These are phyloP conservation scores for Odontomachus brunneus DNA, from an alignment of 1,140 invertebrate species.

Conservation along the genomic window DNA sequence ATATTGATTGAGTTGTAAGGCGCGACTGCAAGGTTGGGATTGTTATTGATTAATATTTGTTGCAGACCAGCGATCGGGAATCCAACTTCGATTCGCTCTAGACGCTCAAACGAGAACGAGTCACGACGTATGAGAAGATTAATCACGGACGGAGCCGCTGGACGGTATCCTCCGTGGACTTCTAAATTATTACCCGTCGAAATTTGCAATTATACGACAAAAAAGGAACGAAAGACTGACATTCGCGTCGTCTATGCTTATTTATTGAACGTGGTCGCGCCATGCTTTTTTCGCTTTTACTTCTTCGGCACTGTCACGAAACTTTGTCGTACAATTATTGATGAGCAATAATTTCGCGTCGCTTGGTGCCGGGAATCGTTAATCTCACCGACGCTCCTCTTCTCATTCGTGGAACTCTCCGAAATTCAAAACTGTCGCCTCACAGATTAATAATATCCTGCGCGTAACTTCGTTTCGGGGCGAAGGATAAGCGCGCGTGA, in stretches of 20 bases:
- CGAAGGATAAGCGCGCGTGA: constrained; percentile 68
- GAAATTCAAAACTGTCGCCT: not conserved
- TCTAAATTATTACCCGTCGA: constrained; percentile 42
- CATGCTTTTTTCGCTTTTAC: not conserved
- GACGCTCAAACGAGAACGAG: constrained; percentile 52
- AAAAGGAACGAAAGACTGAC: constrained; percentile 43
- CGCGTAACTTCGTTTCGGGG: constrained; percentile 23
- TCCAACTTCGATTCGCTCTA: constrained; percentile 84
- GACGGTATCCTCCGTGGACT: constrained; percentile 65
- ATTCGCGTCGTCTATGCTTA: not conserved
- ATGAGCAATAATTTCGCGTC: not conserved
- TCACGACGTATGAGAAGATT: constrained; percentile 49
- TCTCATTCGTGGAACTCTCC: not conserved
- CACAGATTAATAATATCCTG: not conserved
- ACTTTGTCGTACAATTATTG: constrained; percentile 1
- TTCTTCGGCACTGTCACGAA: not conserved
- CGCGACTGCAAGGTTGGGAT: not conserved
- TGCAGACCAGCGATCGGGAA: constrained; percentile 83
- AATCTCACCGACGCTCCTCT: not conserved
- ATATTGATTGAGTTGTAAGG: too few species aligned
- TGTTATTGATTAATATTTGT: constrained; percentile 48
- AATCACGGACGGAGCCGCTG: constrained; percentile 66
- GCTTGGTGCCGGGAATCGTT: not conserved
- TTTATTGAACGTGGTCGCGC: constrained; percentile 27
- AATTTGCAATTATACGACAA: constrained; percentile 69